Conservation (phyloP, 2,888 invertebrate genomes). For the Electrophaes corylata region DNA sequence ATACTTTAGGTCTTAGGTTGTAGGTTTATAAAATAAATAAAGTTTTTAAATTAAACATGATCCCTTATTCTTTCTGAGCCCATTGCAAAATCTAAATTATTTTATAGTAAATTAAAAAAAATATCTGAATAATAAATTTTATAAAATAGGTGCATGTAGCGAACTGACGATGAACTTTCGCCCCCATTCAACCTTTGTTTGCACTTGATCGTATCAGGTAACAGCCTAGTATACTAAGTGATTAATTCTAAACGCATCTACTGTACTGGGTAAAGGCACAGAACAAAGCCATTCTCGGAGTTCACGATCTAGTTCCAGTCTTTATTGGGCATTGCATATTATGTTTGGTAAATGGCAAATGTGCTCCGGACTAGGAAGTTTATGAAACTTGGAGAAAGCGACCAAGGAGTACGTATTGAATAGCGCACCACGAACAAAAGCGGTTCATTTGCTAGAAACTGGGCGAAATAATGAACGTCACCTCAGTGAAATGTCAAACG, state of each 20-base stretch:
- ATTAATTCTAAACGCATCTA: slow-evolving; percentile 56
- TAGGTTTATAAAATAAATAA: no score
- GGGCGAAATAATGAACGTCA: slow-evolving; percentile 73
- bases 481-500: slow-evolving; percentile 74
- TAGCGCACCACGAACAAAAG: slow-evolving; percentile 72
- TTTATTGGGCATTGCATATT: slow-evolving; percentile 61
- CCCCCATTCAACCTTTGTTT: slow-evolving; percentile 27
- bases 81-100: no score
- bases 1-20: no score
- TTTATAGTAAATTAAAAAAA: no score
- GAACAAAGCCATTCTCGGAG: slow-evolving; percentile 61
- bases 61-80: no score
- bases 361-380: slow-evolving; percentile 69
- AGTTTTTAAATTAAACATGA: no score
- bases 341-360: slow-evolving; percentile 72
- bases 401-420: slow-evolving; percentile 64
- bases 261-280: slow-evolving; percentile 45
- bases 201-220: slow-evolving; percentile 32
- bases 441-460: slow-evolving; percentile 74
- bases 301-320: slow-evolving; percentile 61
- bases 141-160: slow-evolving; percentile 3
- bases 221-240: slow-evolving; percentile 38
- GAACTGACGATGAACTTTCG: slow-evolving; percentile 19
- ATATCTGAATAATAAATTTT: background rate
- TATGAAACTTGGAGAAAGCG: slow-evolving; percentile 73